Base-by-base conservation (phyloP, 2,113 vertebrate species). In the Micronycteris hirsuta region DNA sequence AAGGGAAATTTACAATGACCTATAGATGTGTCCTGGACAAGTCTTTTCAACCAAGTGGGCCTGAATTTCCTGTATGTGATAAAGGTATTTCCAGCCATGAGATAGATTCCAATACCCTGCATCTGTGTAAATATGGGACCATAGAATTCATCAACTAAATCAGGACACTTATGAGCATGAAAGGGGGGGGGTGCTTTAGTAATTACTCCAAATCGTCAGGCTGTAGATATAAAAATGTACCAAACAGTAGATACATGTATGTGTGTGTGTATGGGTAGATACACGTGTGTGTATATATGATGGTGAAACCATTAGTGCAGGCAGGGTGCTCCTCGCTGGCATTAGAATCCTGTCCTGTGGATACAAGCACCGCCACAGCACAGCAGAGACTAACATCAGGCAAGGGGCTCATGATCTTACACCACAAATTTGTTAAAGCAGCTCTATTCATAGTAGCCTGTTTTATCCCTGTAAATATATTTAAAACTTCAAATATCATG, bases 121-220 rank as follows among this genome's bases (percentile, higher is more conserved):
- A 87, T 54, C 63, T 70, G 6, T 11, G 77, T 73, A 71, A 70
- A 85, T 0, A 63, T 7, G 15, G 41, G 38, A 47, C 36, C 36
- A 52, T 5, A 58, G 65, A 65, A 54, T 36, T 56, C 65, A 49
- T 63, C 63, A 84, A 43, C 36, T 83, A 92, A 96, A 74, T 33
- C 20, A 74, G 63, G 49, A 67, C 31, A 82, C 20, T 65, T 20
- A 7, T 56, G 47, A 87, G 61, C 41, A 78, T 38, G 19, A 87
- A 91, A 78, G 11, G 6, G 13, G 15, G 5, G 31, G 7, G 10
- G 2, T 61, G 14, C 11, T 65, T 56, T 17, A 77, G 41, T 47
- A 49, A 85, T n/a, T 81, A 31, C 65, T 85, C 11, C 43, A 26
- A 38, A 91, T 76, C 2, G 82, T 17, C 14, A 82, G 36, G 2